A percentile compares a stretch with the other conserved stretches of the same genome.
Conservation (phyloP, 1,140 invertebrate species). For the Camponotus floridanus region DNA sequence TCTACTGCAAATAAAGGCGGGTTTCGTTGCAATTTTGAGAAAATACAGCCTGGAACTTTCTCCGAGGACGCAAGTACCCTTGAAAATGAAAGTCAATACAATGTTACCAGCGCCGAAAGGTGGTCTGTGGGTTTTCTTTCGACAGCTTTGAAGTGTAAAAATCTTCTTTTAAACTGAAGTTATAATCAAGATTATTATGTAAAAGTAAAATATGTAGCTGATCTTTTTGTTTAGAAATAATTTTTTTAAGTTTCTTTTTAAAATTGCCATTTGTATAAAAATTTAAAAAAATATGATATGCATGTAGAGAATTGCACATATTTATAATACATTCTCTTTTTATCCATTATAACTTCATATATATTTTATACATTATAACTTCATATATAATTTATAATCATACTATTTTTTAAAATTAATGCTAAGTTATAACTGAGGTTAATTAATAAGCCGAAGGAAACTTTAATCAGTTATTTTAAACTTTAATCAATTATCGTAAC, state of each 20-base stretch:
- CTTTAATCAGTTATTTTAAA: no score
- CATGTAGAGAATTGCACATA: no score
- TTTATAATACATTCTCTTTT: no score
- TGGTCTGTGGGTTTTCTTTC: background rate
- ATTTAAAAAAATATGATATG: background rate
- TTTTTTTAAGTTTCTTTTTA: background rate
- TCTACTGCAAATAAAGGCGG: conserved; percentile 62
- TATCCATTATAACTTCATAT: no score
- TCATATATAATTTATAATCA: no score
- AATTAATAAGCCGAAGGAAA: no score
- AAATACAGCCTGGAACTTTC: conserved; percentile 54
- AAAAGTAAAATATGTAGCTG: background rate
- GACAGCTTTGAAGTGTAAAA: background rate
- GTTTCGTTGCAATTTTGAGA: background rate
- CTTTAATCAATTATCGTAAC: no score
- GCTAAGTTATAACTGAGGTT: no score
- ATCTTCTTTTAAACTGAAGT: background rate
- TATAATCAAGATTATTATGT: background rate
- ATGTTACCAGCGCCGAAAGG: background rate
- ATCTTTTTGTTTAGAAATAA: background rate
- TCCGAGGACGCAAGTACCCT: background rate
- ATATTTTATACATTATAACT: no score
- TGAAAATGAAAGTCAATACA: background rate
- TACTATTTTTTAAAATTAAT: no score
- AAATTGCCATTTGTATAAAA: background rate